phyloP scores from a whole-genome alignment of 1,140 invertebrate genomes.

The Choristoneura fumiferana region DNA sequence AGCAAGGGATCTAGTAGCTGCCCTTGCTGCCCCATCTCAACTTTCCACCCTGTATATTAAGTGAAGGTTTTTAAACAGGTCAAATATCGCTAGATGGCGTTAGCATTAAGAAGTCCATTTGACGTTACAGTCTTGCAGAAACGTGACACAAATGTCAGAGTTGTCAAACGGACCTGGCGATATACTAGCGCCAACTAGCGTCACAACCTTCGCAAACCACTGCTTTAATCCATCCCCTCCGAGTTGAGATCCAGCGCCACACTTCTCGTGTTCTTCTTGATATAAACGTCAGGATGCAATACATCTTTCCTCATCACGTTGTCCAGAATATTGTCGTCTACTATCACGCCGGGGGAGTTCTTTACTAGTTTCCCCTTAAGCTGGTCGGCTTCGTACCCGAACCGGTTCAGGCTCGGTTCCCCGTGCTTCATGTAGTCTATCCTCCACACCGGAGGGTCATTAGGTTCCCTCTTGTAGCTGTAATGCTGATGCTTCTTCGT shows the following conservation, averaged over 20 bases:
- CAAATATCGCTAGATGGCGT: no score
- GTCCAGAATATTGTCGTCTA: conserved; percentile 32
- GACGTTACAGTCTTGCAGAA: no score
- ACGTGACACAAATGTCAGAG: no score
- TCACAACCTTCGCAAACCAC: no score
- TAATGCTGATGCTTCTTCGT: conserved; percentile 37
- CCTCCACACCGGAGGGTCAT: conserved; percentile 50
- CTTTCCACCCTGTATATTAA: no score
- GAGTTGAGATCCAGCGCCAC: conserved; percentile 46
- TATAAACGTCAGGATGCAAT: conserved; percentile 56
- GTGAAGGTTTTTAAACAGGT: no score
- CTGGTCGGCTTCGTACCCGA: conserved; percentile 35
- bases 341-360: conserved; percentile 34
- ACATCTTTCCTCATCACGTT: conserved; percentile 41
- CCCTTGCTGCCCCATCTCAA: no score
- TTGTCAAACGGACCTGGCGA: no score
- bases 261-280: conserved; percentile 46
- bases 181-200: no score
- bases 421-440: conserved; percentile 67
- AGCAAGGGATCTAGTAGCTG: no score
- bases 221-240: conserved; percentile 41
- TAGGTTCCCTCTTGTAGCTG: conserved; percentile 42
- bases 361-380: conserved; percentile 45
- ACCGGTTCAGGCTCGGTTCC: conserved; percentile 46
- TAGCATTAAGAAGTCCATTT: no score